phyloP scores from a whole-genome alignment of 2,113 vertebrate species.

The Scalopus aquaticus region DNA sequence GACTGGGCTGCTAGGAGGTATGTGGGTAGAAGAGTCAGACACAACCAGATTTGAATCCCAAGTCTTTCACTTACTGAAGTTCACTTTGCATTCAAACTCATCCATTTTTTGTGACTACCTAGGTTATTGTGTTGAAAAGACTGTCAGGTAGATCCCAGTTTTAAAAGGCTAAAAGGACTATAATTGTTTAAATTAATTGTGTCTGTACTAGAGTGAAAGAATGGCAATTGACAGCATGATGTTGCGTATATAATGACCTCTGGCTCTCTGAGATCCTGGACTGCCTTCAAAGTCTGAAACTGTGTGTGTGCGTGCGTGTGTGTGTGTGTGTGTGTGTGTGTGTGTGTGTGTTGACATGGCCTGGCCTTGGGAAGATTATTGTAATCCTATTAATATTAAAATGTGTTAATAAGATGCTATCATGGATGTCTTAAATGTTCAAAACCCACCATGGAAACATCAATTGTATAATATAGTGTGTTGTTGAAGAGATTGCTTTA shows the following conservation, averaged over 20 bases:
- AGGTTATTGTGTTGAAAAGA: background rate
- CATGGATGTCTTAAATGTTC: slow-evolving; percentile 14
- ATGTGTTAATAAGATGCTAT: background rate
- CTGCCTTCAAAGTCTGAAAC: background rate
- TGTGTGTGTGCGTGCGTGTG: background rate
- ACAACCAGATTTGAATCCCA: background rate
- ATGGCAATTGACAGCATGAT: background rate
- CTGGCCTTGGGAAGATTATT: background rate
- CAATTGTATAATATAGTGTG: background rate
- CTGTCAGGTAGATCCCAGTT: background rate
- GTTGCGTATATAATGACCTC: background rate
- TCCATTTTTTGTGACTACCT: background rate
- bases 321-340: background rate
- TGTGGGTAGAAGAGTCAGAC: background rate
- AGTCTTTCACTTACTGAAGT: background rate
- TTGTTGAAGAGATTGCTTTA: background rate
- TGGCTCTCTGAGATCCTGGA: background rate
- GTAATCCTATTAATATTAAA: background rate
- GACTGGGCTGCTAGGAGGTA: background rate
- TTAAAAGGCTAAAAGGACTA: background rate
- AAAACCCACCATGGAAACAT: background rate
- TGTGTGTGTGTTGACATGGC: background rate
- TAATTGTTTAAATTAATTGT: background rate
- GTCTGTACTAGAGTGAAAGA: background rate
- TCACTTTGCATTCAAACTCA: background rate